These are phyloP conservation scores for Junco hyemalis DNA, from an alignment of 2,113 vertebrate species.

Conservation along the genomic window DNA sequence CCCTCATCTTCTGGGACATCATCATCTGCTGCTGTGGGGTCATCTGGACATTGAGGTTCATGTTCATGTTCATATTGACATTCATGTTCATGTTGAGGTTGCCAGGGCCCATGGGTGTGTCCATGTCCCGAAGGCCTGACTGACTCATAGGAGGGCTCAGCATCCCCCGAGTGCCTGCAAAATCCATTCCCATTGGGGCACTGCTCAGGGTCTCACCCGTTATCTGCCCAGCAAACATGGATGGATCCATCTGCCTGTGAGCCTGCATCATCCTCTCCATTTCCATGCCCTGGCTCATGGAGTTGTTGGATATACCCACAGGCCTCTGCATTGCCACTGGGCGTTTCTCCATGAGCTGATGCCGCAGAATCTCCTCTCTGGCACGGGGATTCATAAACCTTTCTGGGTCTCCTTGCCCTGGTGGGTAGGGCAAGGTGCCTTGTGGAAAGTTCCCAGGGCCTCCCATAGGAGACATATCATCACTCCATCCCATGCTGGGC, in stretches of 20 bases:
- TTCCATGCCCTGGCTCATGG: conserved; percentile 83
- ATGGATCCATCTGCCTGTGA: conserved; percentile 80
- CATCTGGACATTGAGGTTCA: conserved; percentile 90
- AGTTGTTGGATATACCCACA: conserved; percentile 67
- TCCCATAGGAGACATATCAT: conserved; percentile 87
- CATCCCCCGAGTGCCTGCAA: conserved; percentile 83
- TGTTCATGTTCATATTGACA: conserved; percentile 85
- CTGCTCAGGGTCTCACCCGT: conserved; percentile 67
- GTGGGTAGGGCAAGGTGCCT: conserved; percentile 76
- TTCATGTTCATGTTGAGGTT: conserved; percentile 87
- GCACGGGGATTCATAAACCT: conserved; percentile 82
- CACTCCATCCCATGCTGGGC: conserved; percentile 87
- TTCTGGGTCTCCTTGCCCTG: conserved; percentile 85
- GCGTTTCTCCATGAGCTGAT: conserved; percentile 89
- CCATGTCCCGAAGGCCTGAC: conserved; percentile 85
- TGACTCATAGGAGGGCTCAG: conserved; percentile 85
- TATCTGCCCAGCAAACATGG: conserved; percentile 77
- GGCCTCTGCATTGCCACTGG: conserved; percentile 82
- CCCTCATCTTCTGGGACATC: conserved; percentile 88
- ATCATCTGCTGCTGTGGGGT: conserved; percentile 87
- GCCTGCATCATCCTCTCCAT: conserved; percentile 86
- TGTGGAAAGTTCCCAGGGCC: conserved; percentile 81
- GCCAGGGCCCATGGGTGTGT: conserved; percentile 81
- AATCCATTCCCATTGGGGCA: conserved; percentile 83
- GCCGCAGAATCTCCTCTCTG: conserved; percentile 89